Evolutionary conservation across 2,113 vertebrate species (phyloP).

Genomic region (Nibea coibor): DNA sequence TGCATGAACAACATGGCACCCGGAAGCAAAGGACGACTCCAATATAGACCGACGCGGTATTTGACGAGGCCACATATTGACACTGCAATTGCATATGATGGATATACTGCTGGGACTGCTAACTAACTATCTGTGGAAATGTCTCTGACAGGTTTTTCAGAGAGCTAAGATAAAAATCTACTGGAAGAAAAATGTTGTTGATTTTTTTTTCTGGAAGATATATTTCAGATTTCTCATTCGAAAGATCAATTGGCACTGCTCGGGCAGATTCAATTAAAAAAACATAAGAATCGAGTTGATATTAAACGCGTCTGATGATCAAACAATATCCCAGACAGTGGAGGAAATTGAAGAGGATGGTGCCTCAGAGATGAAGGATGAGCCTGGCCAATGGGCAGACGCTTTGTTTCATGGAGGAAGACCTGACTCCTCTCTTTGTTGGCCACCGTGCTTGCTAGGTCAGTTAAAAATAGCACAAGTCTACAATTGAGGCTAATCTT

Average conservation of each 20-base stretch:
- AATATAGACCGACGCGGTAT: background rate
- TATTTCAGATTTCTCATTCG: background rate
- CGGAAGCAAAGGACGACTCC: background rate
- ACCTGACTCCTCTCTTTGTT: conserved; percentile 56
- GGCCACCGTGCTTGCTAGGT: conserved; percentile 75
- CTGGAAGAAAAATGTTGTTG: background rate
- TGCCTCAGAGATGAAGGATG: conserved; percentile 9
- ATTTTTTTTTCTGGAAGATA: background rate
- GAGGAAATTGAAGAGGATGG: background rate
- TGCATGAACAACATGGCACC: conserved; percentile 33
- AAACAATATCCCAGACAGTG: background rate
- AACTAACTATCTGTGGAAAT: background rate
- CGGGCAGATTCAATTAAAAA: background rate
- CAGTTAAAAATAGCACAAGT: conserved; percentile 82
- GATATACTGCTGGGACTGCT: background rate
- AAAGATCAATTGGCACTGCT: background rate
- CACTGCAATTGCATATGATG: background rate
- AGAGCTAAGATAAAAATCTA: background rate
- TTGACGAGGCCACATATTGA: background rate
- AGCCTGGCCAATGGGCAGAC: background rate
- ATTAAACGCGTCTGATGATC: background rate
- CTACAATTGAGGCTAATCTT: conserved; percentile 78
- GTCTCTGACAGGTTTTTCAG: background rate
- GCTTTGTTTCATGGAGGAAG: conserved; percentile 43
- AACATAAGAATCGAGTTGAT: background rate